Percentiles rank a stretch among this genome's conserved stretches.
Conservation (phyloP, 2,888 invertebrate genomes). For the Lasioglossum oenotherae region DNA sequence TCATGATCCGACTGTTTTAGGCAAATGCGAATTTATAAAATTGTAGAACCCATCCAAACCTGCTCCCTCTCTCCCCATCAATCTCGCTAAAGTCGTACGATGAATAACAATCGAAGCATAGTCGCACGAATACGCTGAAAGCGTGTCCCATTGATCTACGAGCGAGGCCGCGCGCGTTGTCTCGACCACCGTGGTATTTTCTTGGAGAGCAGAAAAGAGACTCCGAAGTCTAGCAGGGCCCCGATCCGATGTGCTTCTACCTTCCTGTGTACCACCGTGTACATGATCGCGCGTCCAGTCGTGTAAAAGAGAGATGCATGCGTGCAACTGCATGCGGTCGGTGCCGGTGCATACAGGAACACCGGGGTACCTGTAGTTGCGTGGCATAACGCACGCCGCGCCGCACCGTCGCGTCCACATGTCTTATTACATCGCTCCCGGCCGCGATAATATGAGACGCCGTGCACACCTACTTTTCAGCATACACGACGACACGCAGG, state of each 20-base stretch:
- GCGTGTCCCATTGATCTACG: conserved; percentile 75
- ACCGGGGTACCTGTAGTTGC: conserved; percentile 15
- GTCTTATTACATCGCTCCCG: conserved; percentile 53
- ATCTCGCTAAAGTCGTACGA: conserved; percentile 57
- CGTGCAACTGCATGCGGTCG: conserved; percentile 41
- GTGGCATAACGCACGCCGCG: not conserved
- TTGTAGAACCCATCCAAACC: not conserved
- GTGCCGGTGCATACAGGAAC: conserved; percentile 55
- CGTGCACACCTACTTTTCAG: conserved; percentile 54
- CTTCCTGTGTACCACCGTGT: conserved; percentile 15
- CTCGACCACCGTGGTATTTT: conserved; percentile 59
- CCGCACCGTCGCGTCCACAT: conserved; percentile 27
- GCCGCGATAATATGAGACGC: conserved; percentile 35
- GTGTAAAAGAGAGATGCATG: conserved; percentile 15
- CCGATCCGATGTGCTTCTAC: not conserved
- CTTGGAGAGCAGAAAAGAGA: not conserved
- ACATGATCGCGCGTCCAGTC: conserved; percentile 6
- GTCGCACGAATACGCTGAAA: conserved; percentile 69
- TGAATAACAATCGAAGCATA: conserved; percentile 68
- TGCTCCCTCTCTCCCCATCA: conserved; percentile 24
- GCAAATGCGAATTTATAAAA: too few species aligned
- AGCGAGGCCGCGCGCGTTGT: conserved; percentile 53
- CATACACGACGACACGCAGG: conserved; percentile 12
- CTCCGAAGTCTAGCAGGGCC: not conserved
- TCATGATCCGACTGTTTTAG: too few species aligned